Conservation (phyloP, 2,888 invertebrate genomes). For the Tricholauxania praeusta region DNA sequence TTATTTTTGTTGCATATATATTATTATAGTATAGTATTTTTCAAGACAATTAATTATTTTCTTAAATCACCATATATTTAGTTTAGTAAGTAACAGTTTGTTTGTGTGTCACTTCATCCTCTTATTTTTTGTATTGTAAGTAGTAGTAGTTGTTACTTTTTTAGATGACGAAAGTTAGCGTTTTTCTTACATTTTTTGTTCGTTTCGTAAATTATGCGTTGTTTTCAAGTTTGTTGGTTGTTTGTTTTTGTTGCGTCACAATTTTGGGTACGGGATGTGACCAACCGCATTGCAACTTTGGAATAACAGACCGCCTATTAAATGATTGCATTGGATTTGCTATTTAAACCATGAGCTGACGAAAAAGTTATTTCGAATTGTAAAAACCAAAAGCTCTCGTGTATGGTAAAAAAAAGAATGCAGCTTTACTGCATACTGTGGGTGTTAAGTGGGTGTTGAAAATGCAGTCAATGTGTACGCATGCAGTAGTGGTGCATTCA, state of each 20-base stretch:
- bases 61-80: not conserved
- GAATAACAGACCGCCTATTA: no score
- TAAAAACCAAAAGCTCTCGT: not conserved
- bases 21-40: not conserved
- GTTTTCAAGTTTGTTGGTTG: conserved; percentile 18
- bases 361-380: conserved; percentile 3
- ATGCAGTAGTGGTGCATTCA: no score
- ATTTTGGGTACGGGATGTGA: no score
- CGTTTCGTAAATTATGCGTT: conserved; percentile 15
- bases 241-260: not conserved
- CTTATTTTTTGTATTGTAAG: conserved; percentile 1
- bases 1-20: not conserved
- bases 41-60: not conserved
- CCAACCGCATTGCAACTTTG: no score
- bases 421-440: not conserved
- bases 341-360: not conserved
- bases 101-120: conserved; percentile 6
- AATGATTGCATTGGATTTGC: not conserved
- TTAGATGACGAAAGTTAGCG: conserved; percentile 17
- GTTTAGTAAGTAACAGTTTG: not conserved
- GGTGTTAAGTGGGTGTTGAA: not conserved
- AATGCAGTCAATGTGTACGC: not conserved
- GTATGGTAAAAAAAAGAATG: not conserved
- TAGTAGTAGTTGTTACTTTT: not conserved
- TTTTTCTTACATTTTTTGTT: not conserved